Evolutionary conservation across 2,797 vertebrate species (phyloP), one percentile per base, ranked within the genome.

Genomic region (Tapirus indicus): DNA sequence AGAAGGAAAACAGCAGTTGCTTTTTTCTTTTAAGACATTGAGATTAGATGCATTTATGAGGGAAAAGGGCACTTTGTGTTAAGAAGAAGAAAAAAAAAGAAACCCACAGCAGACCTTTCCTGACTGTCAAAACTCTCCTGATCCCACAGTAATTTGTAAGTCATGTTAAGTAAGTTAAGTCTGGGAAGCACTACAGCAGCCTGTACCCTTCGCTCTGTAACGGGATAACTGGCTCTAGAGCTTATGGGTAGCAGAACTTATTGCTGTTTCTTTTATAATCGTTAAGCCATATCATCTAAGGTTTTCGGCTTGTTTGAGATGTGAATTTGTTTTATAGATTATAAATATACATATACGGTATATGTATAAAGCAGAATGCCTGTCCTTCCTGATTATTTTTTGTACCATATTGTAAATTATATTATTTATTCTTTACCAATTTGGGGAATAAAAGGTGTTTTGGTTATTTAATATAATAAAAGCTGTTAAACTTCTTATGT

Each of bases 371-470:
- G 98, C 98, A 99, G 98, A 99, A 98, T 99, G 99, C 99, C 98
- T 99, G 99, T 99, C 99, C 99, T 99, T 98, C 99, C 99, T 99
- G 99, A 98, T 99, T 99, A 99, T 99, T 99, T 99, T 99, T 99
- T 99, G 99, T 99, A 99, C 99, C 97, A 99, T 99, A 99, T 98
- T 99, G 99, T 99, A 99, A 99, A 99, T 99, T 99, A 99, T 99
- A 99, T 99, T 99, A 99, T 99, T 99, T 99, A 99, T 99, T 99
- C 99, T 99, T 99, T 99, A 99, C 98, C 98, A 98, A 99, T 99
- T 99, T 99, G 95, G 98, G 98, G 97, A 98, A 98, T 94, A 98
- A 98, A 98, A 98, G 98, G 99, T 99, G 98, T 99, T 99, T 99
- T 99, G 99, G 99, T 99, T 99, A 99, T 99, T 99, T 99, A 99